Evolutionary conservation across 2,113 vertebrate genomes (phyloP).

Genomic region (Burhinus oedicnemus): DNA sequence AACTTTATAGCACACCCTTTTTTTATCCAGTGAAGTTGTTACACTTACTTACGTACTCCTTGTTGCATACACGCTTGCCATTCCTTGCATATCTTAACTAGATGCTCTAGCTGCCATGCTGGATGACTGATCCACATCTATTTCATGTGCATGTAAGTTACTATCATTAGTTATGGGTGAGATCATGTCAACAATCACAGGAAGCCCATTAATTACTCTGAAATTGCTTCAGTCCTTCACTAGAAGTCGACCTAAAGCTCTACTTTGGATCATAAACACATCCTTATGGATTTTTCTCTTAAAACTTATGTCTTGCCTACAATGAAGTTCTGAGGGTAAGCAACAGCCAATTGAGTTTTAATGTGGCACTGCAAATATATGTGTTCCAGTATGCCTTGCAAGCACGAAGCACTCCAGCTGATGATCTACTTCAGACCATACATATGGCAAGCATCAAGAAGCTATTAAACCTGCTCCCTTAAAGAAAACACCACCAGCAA

Average conservation of each 20-base stretch:
- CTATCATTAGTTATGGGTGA: background rate
- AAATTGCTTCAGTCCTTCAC: slow-evolving; percentile 61
- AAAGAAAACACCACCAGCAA: background rate
- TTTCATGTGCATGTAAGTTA: background rate
- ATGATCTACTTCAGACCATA: background rate
- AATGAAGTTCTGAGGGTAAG: background rate
- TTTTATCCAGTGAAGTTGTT: background rate
- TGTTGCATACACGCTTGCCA: background rate
- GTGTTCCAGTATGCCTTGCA: slow-evolving; percentile 12
- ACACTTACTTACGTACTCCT: background rate
- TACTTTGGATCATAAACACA: slow-evolving; percentile 17
- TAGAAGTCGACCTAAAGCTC: background rate
- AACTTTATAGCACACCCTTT: background rate
- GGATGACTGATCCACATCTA: background rate
- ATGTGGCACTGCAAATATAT: background rate
- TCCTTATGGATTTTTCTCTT: slow-evolving; percentile 30
- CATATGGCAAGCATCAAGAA: slow-evolving; percentile 29
- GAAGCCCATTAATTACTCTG: slow-evolving; percentile 56
- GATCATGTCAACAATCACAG: slow-evolving; percentile 29
- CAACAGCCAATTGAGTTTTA: slow-evolving; percentile 39
- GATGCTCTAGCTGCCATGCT: background rate
- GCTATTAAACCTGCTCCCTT: slow-evolving; percentile 1
- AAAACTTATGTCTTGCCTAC: slow-evolving; percentile 8
- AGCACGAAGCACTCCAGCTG: background rate
- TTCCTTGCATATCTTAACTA: background rate